Percentiles rank a stretch among this genome's conserved stretches.
Evolutionary conservation across 2,888 invertebrate genomes (phyloP).

Genomic region (Eudiplozoon nipponicum): DNA sequence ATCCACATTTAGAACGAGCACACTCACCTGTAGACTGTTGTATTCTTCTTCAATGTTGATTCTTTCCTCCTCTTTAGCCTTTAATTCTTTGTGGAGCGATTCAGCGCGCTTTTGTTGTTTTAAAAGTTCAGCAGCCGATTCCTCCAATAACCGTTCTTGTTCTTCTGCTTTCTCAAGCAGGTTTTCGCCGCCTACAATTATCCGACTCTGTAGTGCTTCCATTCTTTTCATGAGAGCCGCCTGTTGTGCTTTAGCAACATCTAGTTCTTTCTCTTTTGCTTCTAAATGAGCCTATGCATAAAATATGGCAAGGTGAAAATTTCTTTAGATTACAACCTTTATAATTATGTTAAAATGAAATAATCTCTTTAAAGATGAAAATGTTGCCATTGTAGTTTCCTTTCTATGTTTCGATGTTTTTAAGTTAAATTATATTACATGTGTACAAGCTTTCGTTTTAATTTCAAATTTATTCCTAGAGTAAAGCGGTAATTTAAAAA

Average conservation of each 20-base stretch:
- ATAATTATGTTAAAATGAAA: too few relatives aligned
- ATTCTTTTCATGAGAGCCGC: conserved; percentile 51
- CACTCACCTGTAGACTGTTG: conserved; percentile 23
- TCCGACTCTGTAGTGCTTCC: conserved; percentile 46
- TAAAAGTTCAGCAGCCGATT: conserved; percentile 35
- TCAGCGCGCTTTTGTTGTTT: conserved; percentile 42
- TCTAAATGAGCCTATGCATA: conserved; percentile 22
- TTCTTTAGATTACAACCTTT: too few relatives aligned
- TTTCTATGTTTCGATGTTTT: too few relatives aligned
- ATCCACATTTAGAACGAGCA: neutral
- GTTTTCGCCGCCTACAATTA: conserved; percentile 85
- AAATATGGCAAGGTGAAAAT: conserved; percentile 3
- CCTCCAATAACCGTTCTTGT: conserved; percentile 55
- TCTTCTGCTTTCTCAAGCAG: conserved; percentile 74
- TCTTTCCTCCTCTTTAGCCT: conserved; percentile 60
- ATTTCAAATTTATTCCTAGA: too few relatives aligned
- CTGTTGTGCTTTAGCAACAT: conserved; percentile 34
- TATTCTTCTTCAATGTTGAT: conserved; percentile 74
- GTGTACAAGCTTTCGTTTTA: too few relatives aligned
- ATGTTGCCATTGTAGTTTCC: too few relatives aligned
- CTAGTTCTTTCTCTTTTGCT: conserved; percentile 14
- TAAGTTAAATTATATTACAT: too few relatives aligned
- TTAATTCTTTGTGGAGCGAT: conserved; percentile 44
- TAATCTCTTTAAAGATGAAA: too few relatives aligned
- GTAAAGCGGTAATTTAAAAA: too few relatives aligned